Evolutionary conservation across 2,113 vertebrate genomes (phyloP).

Genomic region (Lethenteron reissneri): DNA sequence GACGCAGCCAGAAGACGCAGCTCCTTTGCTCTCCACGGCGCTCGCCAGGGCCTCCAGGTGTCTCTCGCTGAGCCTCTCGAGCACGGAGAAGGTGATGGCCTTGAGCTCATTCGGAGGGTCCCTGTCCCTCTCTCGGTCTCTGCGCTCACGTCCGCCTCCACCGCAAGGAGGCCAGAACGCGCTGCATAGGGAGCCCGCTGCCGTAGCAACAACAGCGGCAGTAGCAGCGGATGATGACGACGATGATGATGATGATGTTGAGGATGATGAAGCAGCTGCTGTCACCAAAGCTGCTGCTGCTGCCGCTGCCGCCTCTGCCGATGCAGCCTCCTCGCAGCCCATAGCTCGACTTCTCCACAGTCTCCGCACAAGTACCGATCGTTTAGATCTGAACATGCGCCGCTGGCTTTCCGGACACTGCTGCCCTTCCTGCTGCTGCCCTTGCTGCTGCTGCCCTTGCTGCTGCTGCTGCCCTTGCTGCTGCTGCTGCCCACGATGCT

Average conservation of each 20-base stretch:
- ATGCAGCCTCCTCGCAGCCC: neutral
- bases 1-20: conserved; percentile 16
- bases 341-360: conserved; percentile 20
- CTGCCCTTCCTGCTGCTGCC: neutral
- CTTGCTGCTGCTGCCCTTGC: neutral
- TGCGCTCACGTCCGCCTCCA: conserved; percentile 9
- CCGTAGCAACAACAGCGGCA: too few relatives aligned
- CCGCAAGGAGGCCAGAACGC: neutral
- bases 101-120: conserved; percentile 16
- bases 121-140: neutral
- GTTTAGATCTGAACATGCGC: conserved; percentile 21
- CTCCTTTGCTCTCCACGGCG: conserved; percentile 17
- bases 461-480: neutral
- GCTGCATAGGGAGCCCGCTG: too few relatives aligned
- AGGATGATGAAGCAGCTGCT: too few relatives aligned
- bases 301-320: neutral
- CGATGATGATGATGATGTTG: too few relatives aligned
- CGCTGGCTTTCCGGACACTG: neutral
- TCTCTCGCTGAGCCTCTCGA: conserved; percentile 23
- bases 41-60: conserved; percentile 21
- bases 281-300: neutral
- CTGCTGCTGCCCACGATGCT: neutral
- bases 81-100: conserved; percentile 12
- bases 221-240: too few relatives aligned
- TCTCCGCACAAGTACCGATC: conserved; percentile 15